Evolutionary conservation across 1,140 invertebrate species (phyloP).

Genomic region (Eriocheir sinensis): DNA sequence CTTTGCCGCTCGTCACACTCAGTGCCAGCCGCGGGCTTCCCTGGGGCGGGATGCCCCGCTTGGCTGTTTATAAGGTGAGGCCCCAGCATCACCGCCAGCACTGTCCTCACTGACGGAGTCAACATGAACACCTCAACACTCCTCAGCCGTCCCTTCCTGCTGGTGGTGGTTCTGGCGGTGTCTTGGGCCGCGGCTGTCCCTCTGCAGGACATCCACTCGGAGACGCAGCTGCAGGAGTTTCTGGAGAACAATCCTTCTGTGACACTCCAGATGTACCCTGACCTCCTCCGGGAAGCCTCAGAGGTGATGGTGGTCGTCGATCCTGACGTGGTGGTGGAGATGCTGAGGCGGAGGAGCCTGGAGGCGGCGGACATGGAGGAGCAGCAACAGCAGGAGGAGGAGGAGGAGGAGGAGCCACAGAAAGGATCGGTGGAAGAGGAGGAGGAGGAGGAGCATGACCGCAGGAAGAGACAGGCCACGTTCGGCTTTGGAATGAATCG

Average conservation of each 20-base stretch:
- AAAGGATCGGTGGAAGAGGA: too few relatives aligned
- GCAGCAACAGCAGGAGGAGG: background rate
- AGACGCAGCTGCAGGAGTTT: background rate
- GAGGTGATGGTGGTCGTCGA: background rate
- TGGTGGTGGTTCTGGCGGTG: background rate
- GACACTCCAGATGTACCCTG: background rate
- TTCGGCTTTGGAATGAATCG: background rate
- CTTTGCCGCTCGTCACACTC: too few relatives aligned
- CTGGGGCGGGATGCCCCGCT: background rate
- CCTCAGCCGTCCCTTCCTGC: background rate
- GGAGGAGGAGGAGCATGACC: background rate
- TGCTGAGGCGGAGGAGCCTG: background rate
- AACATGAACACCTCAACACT: background rate
- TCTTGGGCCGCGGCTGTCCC: background rate
- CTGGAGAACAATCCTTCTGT: background rate
- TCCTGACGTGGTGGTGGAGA: background rate
- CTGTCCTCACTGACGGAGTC: background rate
- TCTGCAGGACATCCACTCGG: slow-evolving; percentile 1
- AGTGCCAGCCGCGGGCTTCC: background rate
- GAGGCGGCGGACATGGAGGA: background rate
- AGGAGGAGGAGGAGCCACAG: background rate
- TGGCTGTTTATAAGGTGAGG: background rate
- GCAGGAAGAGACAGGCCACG: background rate
- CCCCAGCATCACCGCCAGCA: background rate
- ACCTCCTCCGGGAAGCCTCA: background rate